Conservation (phyloP, 2,113 vertebrate species). For the Leptobrachium ailaonicum region DNA sequence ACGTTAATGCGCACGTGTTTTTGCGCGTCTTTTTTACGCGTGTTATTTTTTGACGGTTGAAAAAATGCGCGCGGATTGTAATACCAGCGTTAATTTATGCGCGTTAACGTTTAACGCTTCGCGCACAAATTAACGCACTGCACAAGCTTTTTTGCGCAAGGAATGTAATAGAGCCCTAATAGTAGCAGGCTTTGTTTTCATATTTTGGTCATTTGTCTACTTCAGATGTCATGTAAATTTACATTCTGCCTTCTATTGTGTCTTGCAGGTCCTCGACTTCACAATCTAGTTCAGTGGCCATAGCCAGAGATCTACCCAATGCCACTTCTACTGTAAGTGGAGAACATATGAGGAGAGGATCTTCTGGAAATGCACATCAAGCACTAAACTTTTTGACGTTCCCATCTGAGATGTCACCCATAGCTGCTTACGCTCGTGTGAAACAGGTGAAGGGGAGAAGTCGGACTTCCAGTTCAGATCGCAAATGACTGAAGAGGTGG, state of each 20-base stretch:
- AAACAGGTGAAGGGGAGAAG: slow-evolving; percentile 19
- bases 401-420: neutral
- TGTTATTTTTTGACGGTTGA: no score
- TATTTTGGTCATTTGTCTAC: no score
- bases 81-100: no score
- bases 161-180: no score
- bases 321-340: neutral
- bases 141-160: no score
- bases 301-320: fast-evolving
- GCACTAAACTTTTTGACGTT: neutral
- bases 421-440: neutral
- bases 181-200: no score
- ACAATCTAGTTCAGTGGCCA: neutral
- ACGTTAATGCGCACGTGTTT: no score
- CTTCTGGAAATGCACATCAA: fast-evolving
- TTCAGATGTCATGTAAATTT: no score
- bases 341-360: neutral
- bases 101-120: no score
- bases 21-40: no score
- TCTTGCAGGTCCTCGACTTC: slow-evolving; percentile 1
- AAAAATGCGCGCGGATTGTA: no score
- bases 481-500: neutral
- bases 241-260: neutral
- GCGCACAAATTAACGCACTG: no score
- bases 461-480: neutral